Conservation (phyloP, 2,888 invertebrate genomes). For the Psylliodes chrysocephalus region DNA sequence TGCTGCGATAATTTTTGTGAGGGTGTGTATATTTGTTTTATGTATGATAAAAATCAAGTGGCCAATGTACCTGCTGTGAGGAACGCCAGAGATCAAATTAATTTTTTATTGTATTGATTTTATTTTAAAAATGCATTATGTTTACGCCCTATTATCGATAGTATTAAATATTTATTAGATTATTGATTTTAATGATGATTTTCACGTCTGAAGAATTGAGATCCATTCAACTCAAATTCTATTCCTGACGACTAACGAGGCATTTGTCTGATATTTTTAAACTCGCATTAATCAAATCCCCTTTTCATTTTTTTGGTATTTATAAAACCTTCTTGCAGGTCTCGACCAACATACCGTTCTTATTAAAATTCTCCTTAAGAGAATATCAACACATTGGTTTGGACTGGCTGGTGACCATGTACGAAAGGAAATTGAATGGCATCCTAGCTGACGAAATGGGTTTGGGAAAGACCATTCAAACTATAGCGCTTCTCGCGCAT, state of each 20-base stretch:
- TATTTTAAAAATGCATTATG: no score
- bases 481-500: conserved; percentile 93
- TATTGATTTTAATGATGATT: conserved; percentile 43
- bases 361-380: conserved; percentile 88
- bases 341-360: conserved; percentile 91
- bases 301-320: not conserved
- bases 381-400: conserved; percentile 98
- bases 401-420: conserved; percentile 97
- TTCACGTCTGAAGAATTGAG: conserved; percentile 49
- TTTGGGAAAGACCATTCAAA: conserved; percentile 96
- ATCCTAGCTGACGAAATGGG: conserved; percentile 98
- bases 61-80: no score
- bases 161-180: no score
- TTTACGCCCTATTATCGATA: no score
- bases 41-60: no score
- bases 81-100: no score
- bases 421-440: conserved; percentile 93
- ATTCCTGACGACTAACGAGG: conserved; percentile 50
- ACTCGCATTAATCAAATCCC: no score
- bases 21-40: no score
- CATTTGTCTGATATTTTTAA: conserved; percentile 54
- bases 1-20: no score
- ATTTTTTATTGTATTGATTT: no score
- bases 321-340: conserved; percentile 66
- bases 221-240: conserved; percentile 55